Conservation (phyloP, 2,888 invertebrate species). For the Oscheius sp. region DNA sequence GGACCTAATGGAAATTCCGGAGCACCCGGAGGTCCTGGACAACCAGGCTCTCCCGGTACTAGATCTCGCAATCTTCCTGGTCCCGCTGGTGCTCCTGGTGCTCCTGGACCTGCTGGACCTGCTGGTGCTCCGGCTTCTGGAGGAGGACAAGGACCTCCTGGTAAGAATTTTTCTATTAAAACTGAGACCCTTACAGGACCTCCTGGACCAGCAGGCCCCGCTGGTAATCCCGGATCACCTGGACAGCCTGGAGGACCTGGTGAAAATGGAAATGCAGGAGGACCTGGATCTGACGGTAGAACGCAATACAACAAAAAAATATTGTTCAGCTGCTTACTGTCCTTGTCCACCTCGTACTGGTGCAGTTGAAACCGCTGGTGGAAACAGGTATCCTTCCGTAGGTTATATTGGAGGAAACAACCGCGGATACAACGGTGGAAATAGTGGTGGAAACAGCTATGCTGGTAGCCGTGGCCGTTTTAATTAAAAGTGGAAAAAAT, state of each 20-base stretch:
- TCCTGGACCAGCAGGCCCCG: slow-evolving; percentile 11
- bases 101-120: slow-evolving; percentile 20
- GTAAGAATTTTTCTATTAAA: not conserved
- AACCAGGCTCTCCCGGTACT: slow-evolving; percentile 19
- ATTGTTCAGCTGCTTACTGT: not conserved
- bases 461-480: not conserved
- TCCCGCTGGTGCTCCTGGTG: slow-evolving; percentile 10
- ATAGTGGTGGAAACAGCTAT: not conserved
- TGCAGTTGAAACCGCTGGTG: not conserved
- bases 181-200: not conserved
- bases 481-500: too few species aligned
- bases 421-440: not conserved
- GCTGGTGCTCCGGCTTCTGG: slow-evolving; percentile 18
- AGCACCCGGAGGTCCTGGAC: slow-evolving; percentile 23
- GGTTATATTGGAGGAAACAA: not conserved
- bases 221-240: slow-evolving; percentile 18
- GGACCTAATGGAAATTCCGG: slow-evolving; percentile 28
- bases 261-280: not conserved
- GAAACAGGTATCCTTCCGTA: not conserved
- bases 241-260: slow-evolving; percentile 19
- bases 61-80: not conserved
- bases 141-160: not conserved
- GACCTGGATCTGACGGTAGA: not conserved
- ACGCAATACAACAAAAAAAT: not conserved
- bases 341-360: not conserved